A percentile compares a stretch with the other conserved stretches of the same genome.
Evolutionary conservation across 2,797 vertebrate species (phyloP).

Genomic region (Xenentodon cancila): DNA sequence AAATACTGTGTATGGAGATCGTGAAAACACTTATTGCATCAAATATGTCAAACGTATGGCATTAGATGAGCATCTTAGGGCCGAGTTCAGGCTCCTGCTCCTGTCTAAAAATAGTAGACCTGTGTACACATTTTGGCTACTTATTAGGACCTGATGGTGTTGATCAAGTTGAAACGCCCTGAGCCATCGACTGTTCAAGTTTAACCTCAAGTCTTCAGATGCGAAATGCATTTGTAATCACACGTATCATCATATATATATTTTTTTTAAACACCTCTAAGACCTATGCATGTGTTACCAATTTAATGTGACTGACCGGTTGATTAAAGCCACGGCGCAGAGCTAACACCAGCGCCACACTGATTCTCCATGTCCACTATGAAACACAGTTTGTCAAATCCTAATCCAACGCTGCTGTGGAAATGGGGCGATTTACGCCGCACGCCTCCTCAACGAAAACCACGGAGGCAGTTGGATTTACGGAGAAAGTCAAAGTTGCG

Average conservation of each 20-base stretch:
- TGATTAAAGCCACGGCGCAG: conserved; percentile 18
- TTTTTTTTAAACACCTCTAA: conserved; percentile 15
- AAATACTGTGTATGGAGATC: neutral
- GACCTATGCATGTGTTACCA: conserved; percentile 43
- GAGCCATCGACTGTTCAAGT: conserved; percentile 15
- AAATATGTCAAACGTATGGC: conserved; percentile 37
- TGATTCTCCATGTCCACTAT: conserved; percentile 33
- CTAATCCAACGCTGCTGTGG: conserved; percentile 7
- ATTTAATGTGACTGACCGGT: neutral
- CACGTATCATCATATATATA: neutral
- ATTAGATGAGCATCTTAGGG: conserved; percentile 56
- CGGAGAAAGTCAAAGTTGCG: conserved; percentile 4
- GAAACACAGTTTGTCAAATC: conserved; percentile 18
- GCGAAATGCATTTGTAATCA: neutral
- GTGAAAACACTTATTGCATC: neutral
- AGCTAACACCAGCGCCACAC: conserved; percentile 38
- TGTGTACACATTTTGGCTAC: conserved; percentile 58
- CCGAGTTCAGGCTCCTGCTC: conserved; percentile 44
- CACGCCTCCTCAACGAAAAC: neutral
- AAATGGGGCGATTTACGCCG: neutral
- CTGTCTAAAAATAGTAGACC: conserved; percentile 77
- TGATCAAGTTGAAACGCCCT: conserved; percentile 46
- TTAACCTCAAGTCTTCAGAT: neutral
- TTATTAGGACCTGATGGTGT: conserved; percentile 57
- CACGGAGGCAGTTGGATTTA: conserved; percentile 1